Evolutionary conservation across 2,113 vertebrate species (phyloP).

Genomic region (Acrocephalus arundinaceus): DNA sequence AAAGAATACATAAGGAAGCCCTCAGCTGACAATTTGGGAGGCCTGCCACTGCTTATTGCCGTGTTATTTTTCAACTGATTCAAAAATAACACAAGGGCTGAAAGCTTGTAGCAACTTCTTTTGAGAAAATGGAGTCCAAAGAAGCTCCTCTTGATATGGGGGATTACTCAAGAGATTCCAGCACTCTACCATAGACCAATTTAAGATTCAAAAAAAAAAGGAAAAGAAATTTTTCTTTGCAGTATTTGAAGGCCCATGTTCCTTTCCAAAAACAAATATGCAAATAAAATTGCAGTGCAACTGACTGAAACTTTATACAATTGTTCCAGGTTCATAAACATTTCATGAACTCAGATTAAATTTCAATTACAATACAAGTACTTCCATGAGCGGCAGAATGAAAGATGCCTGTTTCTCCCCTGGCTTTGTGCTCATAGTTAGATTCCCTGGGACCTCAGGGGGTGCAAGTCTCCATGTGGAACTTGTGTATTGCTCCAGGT

Average conservation of each 20-base stretch:
- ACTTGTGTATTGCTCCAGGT: neutral
- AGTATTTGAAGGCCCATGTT: neutral
- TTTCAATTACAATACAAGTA: conserved; percentile 60
- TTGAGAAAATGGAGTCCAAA: neutral
- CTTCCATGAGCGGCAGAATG: neutral
- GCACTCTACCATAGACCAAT: neutral
- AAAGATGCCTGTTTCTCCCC: neutral
- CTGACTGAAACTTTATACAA: conserved; percentile 51
- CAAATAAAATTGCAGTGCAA: conserved; percentile 36
- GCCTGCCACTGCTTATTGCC: conserved; percentile 12
- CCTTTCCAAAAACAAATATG: conserved; percentile 32
- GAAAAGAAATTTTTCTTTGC: neutral
- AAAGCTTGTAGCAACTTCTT: neutral
- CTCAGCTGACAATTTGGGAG: conserved; percentile 3
- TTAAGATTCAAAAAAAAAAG: neutral
- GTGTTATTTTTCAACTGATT: conserved; percentile 28
- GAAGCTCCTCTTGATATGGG: neutral
- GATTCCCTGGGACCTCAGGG: neutral
- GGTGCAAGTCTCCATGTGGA: neutral
- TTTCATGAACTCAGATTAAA: conserved; percentile 64
- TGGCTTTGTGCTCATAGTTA: neutral
- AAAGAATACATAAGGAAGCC: conserved; percentile 14
- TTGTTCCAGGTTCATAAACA: conserved; percentile 59
- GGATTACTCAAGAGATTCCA: neutral
- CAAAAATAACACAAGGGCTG: neutral